Evolutionary conservation across 2,888 invertebrate species (phyloP), one percentile per base, ranked within the genome.

Genomic region (Gymnoscelis rufifasciata): DNA sequence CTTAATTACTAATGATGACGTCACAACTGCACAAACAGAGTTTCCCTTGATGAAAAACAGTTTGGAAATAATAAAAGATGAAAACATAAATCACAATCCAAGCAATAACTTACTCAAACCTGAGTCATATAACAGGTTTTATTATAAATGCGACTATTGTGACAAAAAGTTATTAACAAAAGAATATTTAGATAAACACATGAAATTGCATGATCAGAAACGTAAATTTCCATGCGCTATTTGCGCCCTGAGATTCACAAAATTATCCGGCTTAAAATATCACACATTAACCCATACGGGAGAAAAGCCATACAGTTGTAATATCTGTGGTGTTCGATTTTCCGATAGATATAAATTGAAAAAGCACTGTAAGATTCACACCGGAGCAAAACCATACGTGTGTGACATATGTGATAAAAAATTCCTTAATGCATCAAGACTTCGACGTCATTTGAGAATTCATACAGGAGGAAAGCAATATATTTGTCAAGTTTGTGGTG

Each of bases 401-500:
- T n/a, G n/a, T n/a, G 3, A 19, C 2, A 19, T 19, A 3, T 19
- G 19, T 19, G 5, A 19, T 5, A 19, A 19, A 5, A 19, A 12
- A 31, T 31, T 31, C 13, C 2, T 7, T 13, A 2, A 2, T 1
- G 7, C 1, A 13, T 3, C 13, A 7, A 13, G 2, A 1, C 12
- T 31, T 7, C 12, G 13, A 31, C 7, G 2, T 14, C 31, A 31
- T 31, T 13, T 7, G 13, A 29, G 31, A 33, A 40, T 26, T 3
- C 40, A 31, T 7, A 40, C 40, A 1, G 26, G 31, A 13, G 31
- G 26, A 14, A 40, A 33, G 7, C 40, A 31, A 14, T 40, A n/a
- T n/a, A n/a, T n/a, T n/a, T n/a, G n/a, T n/a, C n/a, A n/a, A n/a
- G n/a, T n/a, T n/a, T n/a, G n/a, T n/a, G n/a, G n/a, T n/a, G n/a